A percentile compares a stretch with the other conserved stretches of the same genome.
Evolutionary conservation across 30 jellyfish, hydroid and myxozoan species (phyloP).

Genomic region (Catostylus mosaicus): DNA sequence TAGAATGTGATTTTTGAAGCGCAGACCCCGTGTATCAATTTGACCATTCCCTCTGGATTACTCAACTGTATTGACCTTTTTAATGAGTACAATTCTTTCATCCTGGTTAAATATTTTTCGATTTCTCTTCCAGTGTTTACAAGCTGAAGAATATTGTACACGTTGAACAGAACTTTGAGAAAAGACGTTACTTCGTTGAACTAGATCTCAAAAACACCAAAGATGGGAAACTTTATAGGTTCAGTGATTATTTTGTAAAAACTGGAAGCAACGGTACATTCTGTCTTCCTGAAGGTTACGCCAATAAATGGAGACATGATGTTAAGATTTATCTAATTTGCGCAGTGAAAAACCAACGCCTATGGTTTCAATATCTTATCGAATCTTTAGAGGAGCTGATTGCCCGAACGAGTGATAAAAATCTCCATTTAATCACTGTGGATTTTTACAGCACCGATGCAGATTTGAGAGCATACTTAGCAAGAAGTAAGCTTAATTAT

Average conservation of each 20-base stretch:
- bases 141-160: slow-evolving; percentile 62
- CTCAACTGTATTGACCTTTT: too few species aligned
- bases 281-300: slow-evolving; percentile 78
- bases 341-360: slow-evolving; percentile 84
- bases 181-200: slow-evolving; percentile 90
- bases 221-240: slow-evolving; percentile 60
- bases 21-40: too few species aligned
- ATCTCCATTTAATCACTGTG: slow-evolving; percentile 71
- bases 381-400: slow-evolving; percentile 58
- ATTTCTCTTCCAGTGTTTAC: slow-evolving; percentile 38
- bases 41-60: too few species aligned
- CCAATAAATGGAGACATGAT: slow-evolving; percentile 56
- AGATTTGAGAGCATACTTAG: slow-evolving; percentile 40
- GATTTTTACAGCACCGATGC: slow-evolving; percentile 87
- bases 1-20: too few species aligned
- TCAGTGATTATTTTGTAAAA: slow-evolving; percentile 75
- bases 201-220: slow-evolving; percentile 55
- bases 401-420: slow-evolving; percentile 59
- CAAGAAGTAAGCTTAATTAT: slow-evolving; percentile 53
- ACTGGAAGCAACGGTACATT: slow-evolving; percentile 32
- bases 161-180: slow-evolving; percentile 88
- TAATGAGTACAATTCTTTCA: too few species aligned
- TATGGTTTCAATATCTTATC: slow-evolving; percentile 79
- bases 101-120: too few species aligned
- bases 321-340: slow-evolving; percentile 67